These are phyloP conservation scores for Pollenia griseotomentosa DNA, from an alignment of 2,888 invertebrate genomes.

Conservation along the genomic window DNA sequence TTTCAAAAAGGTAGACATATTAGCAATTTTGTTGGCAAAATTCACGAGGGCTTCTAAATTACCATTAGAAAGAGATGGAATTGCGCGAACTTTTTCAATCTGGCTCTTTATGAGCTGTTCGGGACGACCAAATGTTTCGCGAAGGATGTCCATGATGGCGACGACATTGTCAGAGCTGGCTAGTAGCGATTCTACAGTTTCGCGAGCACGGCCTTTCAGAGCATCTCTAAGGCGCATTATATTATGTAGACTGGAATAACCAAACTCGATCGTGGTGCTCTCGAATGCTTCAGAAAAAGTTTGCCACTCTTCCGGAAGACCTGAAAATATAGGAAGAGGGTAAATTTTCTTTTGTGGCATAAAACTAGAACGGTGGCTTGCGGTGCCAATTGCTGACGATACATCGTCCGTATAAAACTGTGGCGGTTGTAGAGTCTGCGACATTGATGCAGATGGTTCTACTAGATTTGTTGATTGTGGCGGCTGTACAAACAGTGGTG, in stretches of 20 bases:
- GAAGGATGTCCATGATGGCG: constrained; percentile 37
- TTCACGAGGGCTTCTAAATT: constrained; percentile 31
- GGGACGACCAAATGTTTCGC: constrained; percentile 45
- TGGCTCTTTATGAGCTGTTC: constrained; percentile 53
- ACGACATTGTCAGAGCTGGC: constrained; percentile 41
- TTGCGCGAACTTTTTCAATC: constrained; percentile 15
- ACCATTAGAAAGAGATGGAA: constrained; percentile 25
- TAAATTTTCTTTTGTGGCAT: constrained; percentile 8
- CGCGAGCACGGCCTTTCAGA: constrained; percentile 36
- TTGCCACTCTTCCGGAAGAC: constrained; percentile 48
- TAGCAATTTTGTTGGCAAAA: constrained; percentile 58
- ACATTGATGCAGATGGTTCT: no score
- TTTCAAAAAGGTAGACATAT: constrained; percentile 55
- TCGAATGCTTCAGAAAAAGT: constrained; percentile 46
- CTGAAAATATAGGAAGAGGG: constrained; percentile 45
- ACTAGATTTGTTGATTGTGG: no score
- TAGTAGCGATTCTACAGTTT: constrained; percentile 58
- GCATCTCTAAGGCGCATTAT: constrained; percentile 59
- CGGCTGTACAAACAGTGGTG: no score
- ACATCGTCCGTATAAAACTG: no score
- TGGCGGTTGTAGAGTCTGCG: no score
- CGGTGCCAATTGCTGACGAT: no score
- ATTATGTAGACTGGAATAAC: constrained; percentile 43
- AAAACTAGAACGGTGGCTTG: no score
- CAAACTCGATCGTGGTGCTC: constrained; percentile 45